Evolutionary conservation across 1,140 invertebrate genomes (phyloP), one percentile per base, ranked within the genome.

Genomic region (Drosophila grimshawi): DNA sequence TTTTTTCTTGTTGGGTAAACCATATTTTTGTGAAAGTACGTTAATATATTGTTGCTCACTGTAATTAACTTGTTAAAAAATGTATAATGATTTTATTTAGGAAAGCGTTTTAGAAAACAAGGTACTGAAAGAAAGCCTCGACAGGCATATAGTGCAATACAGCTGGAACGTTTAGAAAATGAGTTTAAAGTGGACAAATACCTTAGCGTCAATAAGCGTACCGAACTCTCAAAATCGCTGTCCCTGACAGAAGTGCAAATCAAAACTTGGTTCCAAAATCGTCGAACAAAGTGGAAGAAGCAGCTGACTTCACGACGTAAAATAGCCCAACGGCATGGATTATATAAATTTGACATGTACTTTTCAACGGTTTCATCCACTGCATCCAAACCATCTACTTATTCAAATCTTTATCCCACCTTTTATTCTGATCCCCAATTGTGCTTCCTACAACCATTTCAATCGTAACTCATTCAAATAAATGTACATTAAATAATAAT

Each of bases 121-220:
- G 97, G 97, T 2, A 94, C 97, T 3, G 98, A 99, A 89, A 93
- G 98, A 32, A 99, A 99, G 93, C 98, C 98, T 0, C 94, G 98
- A 3, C 98, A 99, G 93, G 98, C 98, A 0, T 99, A 99, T 93
- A 98, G 97, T 85, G 96, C 97, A 0, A 98, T 97, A 92, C 98
- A 99, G 90, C 92, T 99, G 10, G 97, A 98, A 91, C 93, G 95
- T 73, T 94, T 99, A 2, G 98, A 99, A 93, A 94, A 95, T 2
- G 98, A 99, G 94, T 99, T 99, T 90, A 98, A 98, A 93, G 93
- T 96, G 51, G 98, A 99, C 93, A 98, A 99, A 92, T 99, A 99
- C 91, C 93, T 99, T 5, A 98, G 97, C 90, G 98, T 99, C 0
- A 98, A 96, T 71, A 99, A 99, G 93, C 93, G 98, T 51, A 96